Evolutionary conservation across 92 coral and sea anemone genomes (phyloP).

Genomic region (Meandrina meandrites): DNA sequence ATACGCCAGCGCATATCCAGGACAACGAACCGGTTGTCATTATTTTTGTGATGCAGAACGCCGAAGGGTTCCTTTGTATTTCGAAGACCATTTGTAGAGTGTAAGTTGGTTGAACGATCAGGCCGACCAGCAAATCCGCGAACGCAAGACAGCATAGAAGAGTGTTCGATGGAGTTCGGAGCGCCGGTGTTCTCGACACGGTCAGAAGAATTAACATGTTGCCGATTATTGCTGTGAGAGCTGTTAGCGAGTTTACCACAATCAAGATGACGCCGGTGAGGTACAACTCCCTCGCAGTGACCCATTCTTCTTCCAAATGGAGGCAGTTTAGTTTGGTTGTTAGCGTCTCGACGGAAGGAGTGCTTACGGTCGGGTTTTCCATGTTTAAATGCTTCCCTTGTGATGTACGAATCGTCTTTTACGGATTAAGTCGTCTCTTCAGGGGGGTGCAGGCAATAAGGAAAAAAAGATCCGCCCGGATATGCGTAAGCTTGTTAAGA

Average conservation of each 20-base stretch:
- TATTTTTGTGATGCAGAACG: conserved; percentile 22
- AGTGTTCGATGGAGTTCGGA: conserved; percentile 39
- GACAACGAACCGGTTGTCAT: conserved; percentile 31
- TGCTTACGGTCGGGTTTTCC: not conserved
- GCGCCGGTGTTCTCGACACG: conserved; percentile 26
- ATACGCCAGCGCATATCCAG: conserved; percentile 43
- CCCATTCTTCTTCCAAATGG: conserved; percentile 24
- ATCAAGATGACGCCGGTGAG: conserved; percentile 13
- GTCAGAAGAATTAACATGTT: conserved; percentile 22
- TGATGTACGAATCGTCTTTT: not conserved
- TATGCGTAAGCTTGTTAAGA: not conserved
- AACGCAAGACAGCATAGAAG: conserved; percentile 40
- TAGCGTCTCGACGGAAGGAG: not conserved
- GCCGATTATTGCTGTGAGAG: conserved; percentile 27
- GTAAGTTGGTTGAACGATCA: conserved; percentile 37
- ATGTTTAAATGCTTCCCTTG: not conserved
- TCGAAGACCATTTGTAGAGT: conserved; percentile 34
- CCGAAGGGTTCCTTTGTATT: conserved; percentile 11
- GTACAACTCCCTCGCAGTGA: not conserved
- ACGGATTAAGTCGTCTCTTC: not conserved
- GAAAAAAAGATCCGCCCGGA: not conserved
- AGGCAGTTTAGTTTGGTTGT: conserved; percentile 19
- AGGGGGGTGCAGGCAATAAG: not conserved
- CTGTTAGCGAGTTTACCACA: conserved; percentile 14
- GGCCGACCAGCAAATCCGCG: conserved; percentile 41